Percentiles rank a stretch among this genome's conserved stretches.
Conservation (phyloP, 2,888 invertebrate species). For the Caenorhabditis auriculariae region DNA sequence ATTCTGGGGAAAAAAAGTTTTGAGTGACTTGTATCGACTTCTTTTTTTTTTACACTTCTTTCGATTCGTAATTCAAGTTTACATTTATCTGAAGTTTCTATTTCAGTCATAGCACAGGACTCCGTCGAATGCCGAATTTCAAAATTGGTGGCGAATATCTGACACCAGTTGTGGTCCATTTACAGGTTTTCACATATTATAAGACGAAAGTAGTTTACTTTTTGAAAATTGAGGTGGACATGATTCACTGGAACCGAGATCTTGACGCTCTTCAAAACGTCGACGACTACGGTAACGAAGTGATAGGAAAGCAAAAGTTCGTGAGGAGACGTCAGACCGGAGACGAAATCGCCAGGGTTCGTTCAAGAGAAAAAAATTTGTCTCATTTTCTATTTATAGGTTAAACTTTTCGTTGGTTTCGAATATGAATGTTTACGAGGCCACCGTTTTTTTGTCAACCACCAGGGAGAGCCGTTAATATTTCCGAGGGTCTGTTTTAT, state of each 20-base stretch:
- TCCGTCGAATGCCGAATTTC: constrained; percentile 88
- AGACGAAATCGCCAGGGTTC: constrained; percentile 2
- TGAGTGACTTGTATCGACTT: too few relatives aligned
- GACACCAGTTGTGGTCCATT: constrained; percentile 84
- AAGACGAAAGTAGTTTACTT: constrained; percentile 3
- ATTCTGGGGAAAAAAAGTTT: too few relatives aligned
- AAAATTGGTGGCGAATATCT: constrained; percentile 85
- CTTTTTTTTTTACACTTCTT: too few relatives aligned
- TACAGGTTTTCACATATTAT: constrained; percentile 29
- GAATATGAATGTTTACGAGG: constrained; percentile 97
- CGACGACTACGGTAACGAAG: constrained; percentile 12
- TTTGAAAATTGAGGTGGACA: constrained; percentile 12
- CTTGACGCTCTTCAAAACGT: constrained; percentile 17
- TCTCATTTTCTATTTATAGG: constrained; percentile 7
- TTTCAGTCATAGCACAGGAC: constrained; percentile 67
- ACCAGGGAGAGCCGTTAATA: constrained; percentile 25
- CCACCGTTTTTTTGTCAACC: constrained; percentile 83
- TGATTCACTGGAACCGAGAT: constrained; percentile 25
- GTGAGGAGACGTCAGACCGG: constrained; percentile 3
- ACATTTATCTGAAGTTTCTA: too few relatives aligned
- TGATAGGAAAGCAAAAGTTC: not conserved
- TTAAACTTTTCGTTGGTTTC: constrained; percentile 78
- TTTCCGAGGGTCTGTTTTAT: constrained; percentile 18
- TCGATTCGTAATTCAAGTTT: too few relatives aligned
- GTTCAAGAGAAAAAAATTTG: constrained; percentile 1